Base-by-base conservation (phyloP, 2,797 vertebrate species). In the Chlorospingus flavigularis region DNA sequence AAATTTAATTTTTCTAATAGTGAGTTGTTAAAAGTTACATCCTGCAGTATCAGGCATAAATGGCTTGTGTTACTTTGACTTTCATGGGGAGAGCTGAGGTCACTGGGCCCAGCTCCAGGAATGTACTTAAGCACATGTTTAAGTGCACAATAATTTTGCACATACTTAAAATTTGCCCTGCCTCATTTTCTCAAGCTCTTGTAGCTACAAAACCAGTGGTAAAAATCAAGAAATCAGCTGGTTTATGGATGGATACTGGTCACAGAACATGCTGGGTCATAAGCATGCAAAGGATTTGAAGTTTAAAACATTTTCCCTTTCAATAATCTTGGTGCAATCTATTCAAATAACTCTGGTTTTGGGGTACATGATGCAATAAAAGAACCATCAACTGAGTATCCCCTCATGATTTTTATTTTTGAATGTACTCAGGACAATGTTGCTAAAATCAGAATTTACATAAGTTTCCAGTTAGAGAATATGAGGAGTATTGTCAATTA, bases 41-140 rank as follows among this genome's bases (percentile, higher is more conserved):
- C 45, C 31, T 86, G 45, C 57, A 67, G 72, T 7, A 75, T 28
- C 10, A 39, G 45, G 60, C 39, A 78, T 8, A 75, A 94, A 72
- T 54, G 43, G n/a, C 17, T 83, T 20, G 35, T 40, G 80, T 31
- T 75, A 3, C 54, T 33, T 11, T 81, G 73, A 60, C 76, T 88
- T 90, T 78, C 79, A 28, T 3, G 53, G 65, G 15, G 7, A 74
- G 47, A 72, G 66, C 58, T 86, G 62, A 94, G 66, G 58, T 61
- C 83, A 42, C 63, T 57, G 71, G 79, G 80, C 66, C 28, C 77
- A 43, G 60, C 70, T 94, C 74, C 88, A 88, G 71, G 23, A 78
- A 84, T 2, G 31, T 55, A 78, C 55, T 87, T 62, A 50, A 75
- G 62, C 80, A 33, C 47, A 53, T 11, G 7, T 60, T 83, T 68